Evolutionary conservation across 2,113 vertebrate species (phyloP).

Genomic region (Pachyramphus minor): DNA sequence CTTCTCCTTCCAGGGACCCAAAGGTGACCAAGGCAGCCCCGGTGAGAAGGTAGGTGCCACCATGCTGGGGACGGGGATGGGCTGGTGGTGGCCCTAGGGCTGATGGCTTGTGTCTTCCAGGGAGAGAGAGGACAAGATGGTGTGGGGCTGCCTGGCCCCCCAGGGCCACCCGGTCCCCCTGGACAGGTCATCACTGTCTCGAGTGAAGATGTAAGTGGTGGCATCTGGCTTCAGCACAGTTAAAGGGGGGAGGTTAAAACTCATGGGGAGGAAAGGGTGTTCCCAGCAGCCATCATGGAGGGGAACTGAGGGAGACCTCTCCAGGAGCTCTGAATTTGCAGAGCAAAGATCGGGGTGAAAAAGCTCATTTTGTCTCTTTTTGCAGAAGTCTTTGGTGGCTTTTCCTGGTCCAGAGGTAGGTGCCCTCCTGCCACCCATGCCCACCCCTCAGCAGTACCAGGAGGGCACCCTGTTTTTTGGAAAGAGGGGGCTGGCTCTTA

Average conservation of each 20-base stretch:
- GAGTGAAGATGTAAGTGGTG: conserved; percentile 62
- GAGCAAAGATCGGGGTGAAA: background rate
- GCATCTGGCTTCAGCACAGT: background rate
- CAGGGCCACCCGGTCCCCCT: conserved; percentile 85
- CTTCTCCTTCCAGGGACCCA: conserved; percentile 79
- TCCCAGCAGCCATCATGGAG: too few species aligned
- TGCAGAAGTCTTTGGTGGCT: conserved; percentile 1
- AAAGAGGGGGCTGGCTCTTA: background rate
- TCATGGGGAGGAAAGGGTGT: background rate
- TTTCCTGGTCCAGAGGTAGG: conserved; percentile 63
- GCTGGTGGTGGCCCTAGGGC: background rate
- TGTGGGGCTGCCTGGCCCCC: conserved; percentile 78
- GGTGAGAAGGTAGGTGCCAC: conserved; percentile 82
- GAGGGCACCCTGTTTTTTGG: background rate
- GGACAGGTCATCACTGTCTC: conserved; percentile 78
- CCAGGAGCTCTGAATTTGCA: background rate
- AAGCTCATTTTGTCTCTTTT: background rate
- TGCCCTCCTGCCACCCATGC: background rate
- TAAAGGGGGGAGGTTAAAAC: background rate
- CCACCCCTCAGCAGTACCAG: background rate
- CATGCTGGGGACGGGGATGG: fast-evolving
- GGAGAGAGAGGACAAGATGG: conserved; percentile 87
- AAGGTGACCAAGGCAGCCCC: conserved; percentile 79
- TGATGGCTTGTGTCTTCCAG: conserved; percentile 70
- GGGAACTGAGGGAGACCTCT: background rate